These are phyloP conservation scores for Ophion costatus DNA, from an alignment of 2,888 invertebrate species.

Conservation along the genomic window DNA sequence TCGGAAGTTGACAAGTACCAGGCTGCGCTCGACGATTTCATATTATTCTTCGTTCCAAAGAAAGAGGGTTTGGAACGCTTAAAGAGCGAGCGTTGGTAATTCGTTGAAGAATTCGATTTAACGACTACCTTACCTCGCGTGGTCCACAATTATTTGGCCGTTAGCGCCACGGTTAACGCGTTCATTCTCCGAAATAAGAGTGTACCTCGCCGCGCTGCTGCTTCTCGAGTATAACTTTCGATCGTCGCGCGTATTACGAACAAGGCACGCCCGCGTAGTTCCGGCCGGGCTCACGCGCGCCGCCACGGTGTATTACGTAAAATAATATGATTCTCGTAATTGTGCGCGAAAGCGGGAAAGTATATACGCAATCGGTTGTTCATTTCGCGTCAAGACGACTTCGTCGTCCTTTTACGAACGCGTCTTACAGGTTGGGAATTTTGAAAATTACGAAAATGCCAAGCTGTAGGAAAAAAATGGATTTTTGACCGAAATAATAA, in stretches of 20 bases:
- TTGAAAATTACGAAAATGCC: too few species aligned
- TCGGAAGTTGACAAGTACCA: neutral
- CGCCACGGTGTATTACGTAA: conserved; percentile 52
- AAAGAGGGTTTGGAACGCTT: neutral
- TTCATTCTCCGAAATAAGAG: conserved; percentile 14
- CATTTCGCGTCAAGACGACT: conserved; percentile 25
- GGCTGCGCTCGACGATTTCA: neutral
- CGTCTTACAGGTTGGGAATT: neutral
- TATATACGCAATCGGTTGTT: conserved; percentile 60
- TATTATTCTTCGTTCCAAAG: neutral
- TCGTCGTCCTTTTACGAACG: conserved; percentile 37
- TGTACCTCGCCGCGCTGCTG: neutral
- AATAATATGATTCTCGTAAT: conserved; percentile 60
- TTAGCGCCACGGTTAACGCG: neutral
- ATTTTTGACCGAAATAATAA: too few species aligned
- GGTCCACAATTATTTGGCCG: neutral
- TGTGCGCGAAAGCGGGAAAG: conserved; percentile 67
- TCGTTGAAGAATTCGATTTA: neutral
- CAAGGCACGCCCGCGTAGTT: conserved; percentile 7
- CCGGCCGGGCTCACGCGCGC: conserved; percentile 1
- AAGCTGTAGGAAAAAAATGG: too few species aligned
- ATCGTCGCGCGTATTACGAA: conserved; percentile 27
- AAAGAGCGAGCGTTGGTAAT: neutral
- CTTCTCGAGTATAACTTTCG: conserved; percentile 38
- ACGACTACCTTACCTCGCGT: neutral